Conservation (phyloP, 2,888 invertebrate species). For the Drosophila mayaguana region DNA sequence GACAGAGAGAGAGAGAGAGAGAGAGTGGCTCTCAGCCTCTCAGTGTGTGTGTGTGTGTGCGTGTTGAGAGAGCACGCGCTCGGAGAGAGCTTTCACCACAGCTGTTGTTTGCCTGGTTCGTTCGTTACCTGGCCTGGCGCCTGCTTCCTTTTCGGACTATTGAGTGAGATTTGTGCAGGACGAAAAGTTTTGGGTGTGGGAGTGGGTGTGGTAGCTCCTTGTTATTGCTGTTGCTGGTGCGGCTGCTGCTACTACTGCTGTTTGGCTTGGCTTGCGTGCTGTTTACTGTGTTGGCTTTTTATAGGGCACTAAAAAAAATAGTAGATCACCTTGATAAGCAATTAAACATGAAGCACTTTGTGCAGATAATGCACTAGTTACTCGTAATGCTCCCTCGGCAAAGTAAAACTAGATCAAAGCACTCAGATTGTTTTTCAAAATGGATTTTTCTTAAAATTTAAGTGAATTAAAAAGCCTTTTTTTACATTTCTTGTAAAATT, state of each 20-base stretch:
- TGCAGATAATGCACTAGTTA: not conserved
- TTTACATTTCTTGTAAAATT: not conserved
- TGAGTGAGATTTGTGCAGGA: constrained; percentile 63
- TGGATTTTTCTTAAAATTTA: not conserved
- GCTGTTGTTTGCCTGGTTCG: constrained; percentile 45
- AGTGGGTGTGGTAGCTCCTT: constrained; percentile 53
- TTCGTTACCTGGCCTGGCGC: constrained; percentile 53
- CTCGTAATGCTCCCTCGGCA: not conserved
- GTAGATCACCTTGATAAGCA: constrained; percentile 51
- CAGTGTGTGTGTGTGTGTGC: not conserved
- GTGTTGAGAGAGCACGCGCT: constrained; percentile 1
- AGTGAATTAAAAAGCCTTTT: not conserved
- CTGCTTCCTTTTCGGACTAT: constrained; percentile 68
- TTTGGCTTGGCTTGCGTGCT: constrained; percentile 51
- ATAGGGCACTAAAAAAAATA: constrained; percentile 65
- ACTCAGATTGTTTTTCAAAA: not conserved
- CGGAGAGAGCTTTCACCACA: constrained; percentile 56
- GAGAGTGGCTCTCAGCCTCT: not conserved
- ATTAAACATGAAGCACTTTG: constrained; percentile 51
- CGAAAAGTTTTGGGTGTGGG: constrained; percentile 19
- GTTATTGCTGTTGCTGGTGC: constrained; percentile 23
- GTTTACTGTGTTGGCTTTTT: constrained; percentile 59
- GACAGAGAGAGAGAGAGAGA: constrained; percentile 15
- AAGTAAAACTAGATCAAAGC: not conserved
- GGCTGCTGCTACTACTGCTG: constrained; percentile 2